Conservation (phyloP, 2,797 vertebrate genomes). For the Danio kyathit region DNA sequence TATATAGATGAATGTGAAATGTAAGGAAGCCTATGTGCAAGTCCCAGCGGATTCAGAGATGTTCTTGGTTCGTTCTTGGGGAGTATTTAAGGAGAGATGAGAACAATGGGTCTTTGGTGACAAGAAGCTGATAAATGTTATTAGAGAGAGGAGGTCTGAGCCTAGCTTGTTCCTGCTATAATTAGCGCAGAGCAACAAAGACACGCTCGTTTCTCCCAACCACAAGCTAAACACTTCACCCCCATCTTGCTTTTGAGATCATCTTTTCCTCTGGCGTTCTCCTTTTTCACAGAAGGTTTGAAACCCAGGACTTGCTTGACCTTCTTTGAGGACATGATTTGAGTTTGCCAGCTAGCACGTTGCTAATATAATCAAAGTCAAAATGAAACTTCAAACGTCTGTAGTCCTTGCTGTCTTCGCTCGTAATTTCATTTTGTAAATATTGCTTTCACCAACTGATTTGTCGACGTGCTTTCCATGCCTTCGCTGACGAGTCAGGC, state of each 20-base stretch:
- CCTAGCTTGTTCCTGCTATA: constrained; percentile 55
- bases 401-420: neutral
- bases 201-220: constrained; percentile 40
- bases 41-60: constrained; percentile 25
- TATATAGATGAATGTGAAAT: constrained; percentile 5
- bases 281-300: constrained; percentile 37
- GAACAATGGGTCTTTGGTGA: constrained; percentile 59
- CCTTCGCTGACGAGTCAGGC: constrained; percentile 10
- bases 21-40: constrained; percentile 6
- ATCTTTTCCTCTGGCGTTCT: constrained; percentile 29
- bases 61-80: constrained; percentile 48
- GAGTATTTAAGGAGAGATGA: constrained; percentile 55
- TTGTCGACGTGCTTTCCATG: constrained; percentile 19
- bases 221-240: constrained; percentile 38
- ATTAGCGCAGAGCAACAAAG: constrained; percentile 61
- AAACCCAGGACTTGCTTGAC: constrained; percentile 20
- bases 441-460: constrained; percentile 33
- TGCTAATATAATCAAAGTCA: constrained; percentile 39
- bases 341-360: constrained; percentile 13
- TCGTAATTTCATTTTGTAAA: constrained; percentile 43
- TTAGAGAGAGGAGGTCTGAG: constrained; percentile 55
- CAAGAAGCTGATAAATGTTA: constrained; percentile 60
- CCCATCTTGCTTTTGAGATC: constrained; percentile 46
- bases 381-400: constrained; percentile 11
- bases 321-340: constrained; percentile 31